A percentile compares a stretch with the other conserved stretches of the same genome.
phyloP scores from a whole-genome alignment of 2,888 invertebrate genomes.

The Eupithecia inturbata region DNA sequence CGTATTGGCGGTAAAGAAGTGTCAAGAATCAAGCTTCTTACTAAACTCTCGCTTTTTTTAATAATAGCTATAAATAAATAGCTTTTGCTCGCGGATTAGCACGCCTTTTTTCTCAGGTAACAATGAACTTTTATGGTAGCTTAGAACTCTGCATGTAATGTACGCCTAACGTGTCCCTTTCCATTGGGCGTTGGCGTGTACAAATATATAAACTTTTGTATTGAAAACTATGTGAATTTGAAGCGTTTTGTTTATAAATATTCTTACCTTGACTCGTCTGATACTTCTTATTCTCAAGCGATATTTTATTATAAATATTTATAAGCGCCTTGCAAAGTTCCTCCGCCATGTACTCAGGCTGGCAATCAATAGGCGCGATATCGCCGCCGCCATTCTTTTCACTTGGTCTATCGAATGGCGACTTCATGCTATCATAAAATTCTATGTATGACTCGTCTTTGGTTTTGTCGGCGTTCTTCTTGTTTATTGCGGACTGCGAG shows the following conservation, averaged over 20 bases:
- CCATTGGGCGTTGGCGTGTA: neutral
- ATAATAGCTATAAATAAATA: no score
- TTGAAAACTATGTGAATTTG: neutral
- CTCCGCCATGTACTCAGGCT: conserved; percentile 71
- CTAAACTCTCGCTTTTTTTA: no score
- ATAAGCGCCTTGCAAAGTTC: conserved; percentile 68
- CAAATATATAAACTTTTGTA: neutral
- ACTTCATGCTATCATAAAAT: conserved; percentile 65
- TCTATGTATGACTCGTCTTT: conserved; percentile 56
- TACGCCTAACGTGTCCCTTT: neutral
- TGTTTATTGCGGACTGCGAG: conserved; percentile 57
- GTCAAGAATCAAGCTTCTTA: no score
- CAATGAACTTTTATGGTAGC: neutral
- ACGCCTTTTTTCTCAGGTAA: neutral
- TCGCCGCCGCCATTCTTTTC: conserved; percentile 54
- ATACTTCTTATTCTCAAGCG: conserved; percentile 58
- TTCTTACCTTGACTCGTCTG: conserved; percentile 62
- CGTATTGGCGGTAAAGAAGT: no score
- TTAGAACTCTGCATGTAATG: neutral
- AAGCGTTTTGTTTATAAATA: neutral
- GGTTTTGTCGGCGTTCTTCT: conserved; percentile 57
- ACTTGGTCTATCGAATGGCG: conserved; percentile 46
- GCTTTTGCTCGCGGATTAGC: no score
- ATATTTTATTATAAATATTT: conserved; percentile 58
- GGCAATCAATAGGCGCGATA: conserved; percentile 58